Percentiles rank a stretch among this genome's conserved stretches.
These are phyloP conservation scores for Battus philenor DNA, from an alignment of 1,140 invertebrate species.

Conservation along the genomic window DNA sequence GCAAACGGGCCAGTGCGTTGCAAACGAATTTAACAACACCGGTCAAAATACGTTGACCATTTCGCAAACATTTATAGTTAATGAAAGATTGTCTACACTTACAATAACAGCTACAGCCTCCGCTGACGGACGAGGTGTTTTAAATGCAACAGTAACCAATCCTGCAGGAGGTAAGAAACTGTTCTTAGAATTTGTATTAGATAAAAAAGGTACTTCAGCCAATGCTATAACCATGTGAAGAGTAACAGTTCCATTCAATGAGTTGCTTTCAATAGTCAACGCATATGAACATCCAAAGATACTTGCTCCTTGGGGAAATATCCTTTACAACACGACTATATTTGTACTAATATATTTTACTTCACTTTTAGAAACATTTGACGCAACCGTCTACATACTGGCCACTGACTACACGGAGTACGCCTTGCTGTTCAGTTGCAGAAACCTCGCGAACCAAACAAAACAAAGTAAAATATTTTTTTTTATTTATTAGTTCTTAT, in stretches of 20 bases:
- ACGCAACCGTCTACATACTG: conserved; percentile 38
- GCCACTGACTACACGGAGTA: conserved; percentile 48
- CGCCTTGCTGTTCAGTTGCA: conserved; percentile 45
- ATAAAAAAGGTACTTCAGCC: too few species aligned
- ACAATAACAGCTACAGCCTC: conserved; percentile 21
- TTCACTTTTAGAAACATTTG: conserved; percentile 41
- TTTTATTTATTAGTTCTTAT: too few species aligned
- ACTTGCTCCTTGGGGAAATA: too few species aligned
- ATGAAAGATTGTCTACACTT: conserved; percentile 28
- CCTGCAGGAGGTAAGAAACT: conserved; percentile 34
- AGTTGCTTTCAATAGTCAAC: too few species aligned
- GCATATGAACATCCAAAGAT: too few species aligned
- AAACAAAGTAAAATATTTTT: conserved; percentile 45
- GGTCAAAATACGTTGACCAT: conserved; percentile 25
- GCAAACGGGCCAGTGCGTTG: conserved; percentile 44
- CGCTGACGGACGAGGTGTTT: conserved; percentile 32
- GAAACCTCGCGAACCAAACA: conserved; percentile 23
- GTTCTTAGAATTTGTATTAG: too few species aligned
- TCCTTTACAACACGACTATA: too few species aligned
- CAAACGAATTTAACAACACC: conserved; percentile 18
- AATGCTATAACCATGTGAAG: too few species aligned
- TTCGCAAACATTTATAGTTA: conserved; percentile 34
- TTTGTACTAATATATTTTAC: too few species aligned
- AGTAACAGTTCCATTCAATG: too few species aligned
- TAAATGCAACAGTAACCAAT: conserved; percentile 29